Conservation (phyloP, 2,888 invertebrate species). For the Dolichomitus sp. region DNA sequence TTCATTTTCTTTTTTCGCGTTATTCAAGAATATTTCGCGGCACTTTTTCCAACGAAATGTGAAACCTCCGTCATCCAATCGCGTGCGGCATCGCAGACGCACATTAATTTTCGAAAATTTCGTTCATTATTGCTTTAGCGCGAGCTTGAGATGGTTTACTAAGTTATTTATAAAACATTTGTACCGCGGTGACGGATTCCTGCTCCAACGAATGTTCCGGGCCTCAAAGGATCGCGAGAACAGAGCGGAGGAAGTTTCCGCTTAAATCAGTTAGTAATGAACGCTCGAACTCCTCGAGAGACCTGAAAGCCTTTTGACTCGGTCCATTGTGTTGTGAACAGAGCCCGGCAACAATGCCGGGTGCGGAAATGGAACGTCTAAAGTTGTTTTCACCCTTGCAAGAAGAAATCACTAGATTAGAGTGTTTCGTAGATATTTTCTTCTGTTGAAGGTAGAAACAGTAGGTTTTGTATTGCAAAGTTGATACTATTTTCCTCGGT, state of each 20-base stretch:
- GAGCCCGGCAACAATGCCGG: slow-evolving; percentile 16
- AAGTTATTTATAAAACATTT: slow-evolving; percentile 23
- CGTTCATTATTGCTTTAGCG: slow-evolving; percentile 22
- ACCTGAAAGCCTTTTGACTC: slow-evolving; percentile 9
- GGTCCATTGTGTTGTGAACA: background rate
- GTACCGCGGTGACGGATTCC: background rate
- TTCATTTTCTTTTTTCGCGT: background rate
- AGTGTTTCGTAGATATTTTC: slow-evolving; percentile 6
- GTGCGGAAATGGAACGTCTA: slow-evolving; percentile 10
- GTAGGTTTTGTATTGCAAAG: slow-evolving; percentile 2
- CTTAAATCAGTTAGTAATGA: slow-evolving; percentile 25
- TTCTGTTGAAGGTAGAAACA: slow-evolving; percentile 8
- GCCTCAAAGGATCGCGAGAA: slow-evolving; percentile 14
- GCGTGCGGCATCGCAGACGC: slow-evolving; percentile 25
- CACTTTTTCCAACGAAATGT: slow-evolving; percentile 3
- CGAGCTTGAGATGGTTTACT: slow-evolving; percentile 12
- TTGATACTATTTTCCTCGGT: slow-evolving; percentile 1
- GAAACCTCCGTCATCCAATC: background rate
- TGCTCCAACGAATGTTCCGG: background rate
- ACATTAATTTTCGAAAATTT: slow-evolving; percentile 34
- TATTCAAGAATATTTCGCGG: slow-evolving; percentile 12
- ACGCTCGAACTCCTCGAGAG: slow-evolving; percentile 1
- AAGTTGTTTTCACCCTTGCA: background rate
- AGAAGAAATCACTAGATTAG: background rate
- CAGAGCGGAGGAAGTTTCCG: background rate